Conservation (phyloP, 92 coral and sea anemone genomes). For the Diadumene lineata region DNA sequence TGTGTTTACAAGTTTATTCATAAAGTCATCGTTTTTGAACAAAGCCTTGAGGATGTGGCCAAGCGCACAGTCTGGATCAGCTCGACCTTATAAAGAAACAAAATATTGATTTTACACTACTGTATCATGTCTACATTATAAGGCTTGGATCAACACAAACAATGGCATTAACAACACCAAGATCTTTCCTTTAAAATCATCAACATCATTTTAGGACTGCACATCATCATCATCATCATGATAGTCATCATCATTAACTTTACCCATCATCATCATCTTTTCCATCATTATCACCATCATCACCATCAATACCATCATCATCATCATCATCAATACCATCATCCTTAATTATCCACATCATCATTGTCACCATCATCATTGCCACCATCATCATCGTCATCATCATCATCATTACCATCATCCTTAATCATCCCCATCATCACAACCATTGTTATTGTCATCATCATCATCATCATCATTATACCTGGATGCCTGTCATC, state of each 20-base stretch:
- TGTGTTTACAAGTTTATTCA: constrained; percentile 76
- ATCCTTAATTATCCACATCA: not conserved
- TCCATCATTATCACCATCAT: not conserved
- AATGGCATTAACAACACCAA: not conserved
- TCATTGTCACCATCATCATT: not conserved
- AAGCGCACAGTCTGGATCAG: constrained; percentile 89
- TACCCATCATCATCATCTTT: not conserved
- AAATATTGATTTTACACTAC: not conserved
- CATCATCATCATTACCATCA: not conserved
- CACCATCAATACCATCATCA: not conserved
- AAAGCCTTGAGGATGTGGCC: constrained; percentile 86
- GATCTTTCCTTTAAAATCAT: not conserved
- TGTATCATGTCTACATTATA: too few species aligned
- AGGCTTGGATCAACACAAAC: not conserved
- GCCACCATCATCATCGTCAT: not conserved
- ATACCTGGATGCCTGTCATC: constrained; percentile 99
- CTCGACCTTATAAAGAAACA: constrained; percentile 48
- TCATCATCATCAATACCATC: not conserved
- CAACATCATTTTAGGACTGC: not conserved
- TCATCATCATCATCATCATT: not conserved
- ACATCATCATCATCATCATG: not conserved
- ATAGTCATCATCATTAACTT: not conserved
- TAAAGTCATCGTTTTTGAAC: constrained; percentile 83
- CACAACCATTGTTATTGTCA: not conserved
- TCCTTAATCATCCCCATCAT: not conserved